These are phyloP conservation scores for Drosophila greeni DNA, from an alignment of 2,888 invertebrate genomes.

Conservation along the genomic window DNA sequence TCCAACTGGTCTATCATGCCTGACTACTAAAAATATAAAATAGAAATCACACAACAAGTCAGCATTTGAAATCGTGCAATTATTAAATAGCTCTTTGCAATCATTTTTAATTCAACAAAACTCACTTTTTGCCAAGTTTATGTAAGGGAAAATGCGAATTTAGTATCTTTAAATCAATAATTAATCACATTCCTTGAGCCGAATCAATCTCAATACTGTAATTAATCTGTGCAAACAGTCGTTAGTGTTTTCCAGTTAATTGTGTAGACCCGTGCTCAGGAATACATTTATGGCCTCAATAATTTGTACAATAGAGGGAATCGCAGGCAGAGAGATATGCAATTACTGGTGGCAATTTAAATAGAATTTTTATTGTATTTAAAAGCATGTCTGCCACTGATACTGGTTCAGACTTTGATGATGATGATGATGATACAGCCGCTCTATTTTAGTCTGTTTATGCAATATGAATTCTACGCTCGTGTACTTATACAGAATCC, in stretches of 20 bases:
- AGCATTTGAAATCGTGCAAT: background rate
- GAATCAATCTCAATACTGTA: conserved; percentile 6
- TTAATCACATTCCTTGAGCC: background rate
- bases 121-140: background rate
- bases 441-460: conserved; percentile 52
- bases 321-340: conserved; percentile 40
- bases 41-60: background rate
- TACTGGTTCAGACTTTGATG: conserved; percentile 5
- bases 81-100: background rate
- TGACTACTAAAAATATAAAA: background rate
- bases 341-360: conserved; percentile 69
- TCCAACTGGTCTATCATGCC: background rate
- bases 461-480: conserved; percentile 47
- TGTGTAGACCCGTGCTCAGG: conserved; percentile 7
- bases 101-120: background rate
- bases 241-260: conserved; percentile 21
- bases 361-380: conserved; percentile 68
- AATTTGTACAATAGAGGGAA: conserved; percentile 32
- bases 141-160: background rate
- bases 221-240: conserved; percentile 11
- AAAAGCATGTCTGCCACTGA: conserved; percentile 44
- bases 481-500: conserved; percentile 29
- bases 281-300: conserved; percentile 56
- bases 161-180: background rate
- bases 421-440: conserved; percentile 25